Base-by-base conservation (phyloP, 2,888 invertebrate species). In the Nemotelus pantherinus region DNA sequence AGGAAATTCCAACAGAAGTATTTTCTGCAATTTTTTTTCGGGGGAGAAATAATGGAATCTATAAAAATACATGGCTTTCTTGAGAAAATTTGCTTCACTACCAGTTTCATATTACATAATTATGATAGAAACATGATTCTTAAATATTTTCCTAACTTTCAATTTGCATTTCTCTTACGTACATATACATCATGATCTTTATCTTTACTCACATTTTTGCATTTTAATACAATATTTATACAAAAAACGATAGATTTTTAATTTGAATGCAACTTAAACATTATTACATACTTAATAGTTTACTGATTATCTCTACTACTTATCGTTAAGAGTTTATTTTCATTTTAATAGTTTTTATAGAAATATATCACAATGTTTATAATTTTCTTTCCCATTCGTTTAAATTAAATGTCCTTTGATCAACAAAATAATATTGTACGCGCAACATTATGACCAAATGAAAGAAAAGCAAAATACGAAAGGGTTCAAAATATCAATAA, bases 351-450 rank as follows among this genome's bases (percentile, higher is more conserved):
- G 50, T 57, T 67, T 75, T 64, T 76, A 76, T 76, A 76, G 76
- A 76, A 68, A 76, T 76, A 76, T 76, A 76, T 76, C 76, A 76
- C 76, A 76, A 76, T 76, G 60, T 65, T 76, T 65, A 76, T 68
- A 76, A 48, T 74, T 76, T 67, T 47, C 53, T 55, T 76, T 76
- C 67, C 50, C 57, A 53, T 76, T 75, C 25, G 25, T 25, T 25
- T 25, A 64, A 60, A 75, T 47, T 39, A 75, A 25, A 60, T 47
- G 63, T 64, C 3, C 9, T 39, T 45, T 44, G 64, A 50, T 48
- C n/a, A 45, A 67, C 55, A 68, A 64, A n/a, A 76, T 41, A 47
- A 41, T 76, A 53, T 50, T 50, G 53, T 65, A 76, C 64, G 44
- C 43, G 41, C 75, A 76, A 53, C 53, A 44, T 68, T 25, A 50